phyloP scores from a whole-genome alignment of 1,140 invertebrate genomes.

The Psilanteris sp. region DNA sequence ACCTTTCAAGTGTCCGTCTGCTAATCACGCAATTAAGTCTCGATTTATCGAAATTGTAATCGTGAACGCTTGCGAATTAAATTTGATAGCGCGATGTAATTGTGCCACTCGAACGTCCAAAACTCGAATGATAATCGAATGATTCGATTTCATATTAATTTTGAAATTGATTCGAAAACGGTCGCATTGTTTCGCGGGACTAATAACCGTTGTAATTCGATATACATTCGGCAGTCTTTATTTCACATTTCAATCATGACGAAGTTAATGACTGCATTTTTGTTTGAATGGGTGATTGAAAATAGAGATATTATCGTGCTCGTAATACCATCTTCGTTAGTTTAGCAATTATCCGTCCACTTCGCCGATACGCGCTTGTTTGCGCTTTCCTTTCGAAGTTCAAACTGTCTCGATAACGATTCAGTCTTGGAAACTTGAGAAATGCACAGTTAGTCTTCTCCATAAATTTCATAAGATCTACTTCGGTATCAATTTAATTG shows the following conservation, averaged over 20 bases:
- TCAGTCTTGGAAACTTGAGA: slow-evolving; percentile 60
- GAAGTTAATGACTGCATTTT: slow-evolving; percentile 36
- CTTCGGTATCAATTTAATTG: slow-evolving; percentile 51
- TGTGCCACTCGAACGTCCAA: too few species aligned
- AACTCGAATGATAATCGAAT: too few species aligned
- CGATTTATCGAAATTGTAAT: too few species aligned
- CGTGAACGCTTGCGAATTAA: too few species aligned
- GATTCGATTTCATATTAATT: too few species aligned
- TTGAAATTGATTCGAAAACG: too few species aligned
- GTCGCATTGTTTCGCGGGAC: too few species aligned
- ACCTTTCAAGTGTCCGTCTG: too few species aligned
- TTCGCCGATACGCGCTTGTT: slow-evolving; percentile 56
- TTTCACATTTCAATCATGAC: slow-evolving; percentile 8
- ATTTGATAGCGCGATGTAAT: too few species aligned
- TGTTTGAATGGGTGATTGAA: slow-evolving; percentile 38
- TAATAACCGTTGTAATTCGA: too few species aligned
- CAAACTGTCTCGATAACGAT: slow-evolving; percentile 63
- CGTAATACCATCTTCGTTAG: slow-evolving; percentile 58
- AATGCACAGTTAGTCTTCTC: slow-evolving; percentile 56
- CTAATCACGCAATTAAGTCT: too few species aligned
- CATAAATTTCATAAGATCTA: slow-evolving; percentile 61
- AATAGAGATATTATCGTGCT: slow-evolving; percentile 44
- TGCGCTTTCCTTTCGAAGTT: slow-evolving; percentile 54
- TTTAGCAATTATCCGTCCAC: slow-evolving; percentile 60
- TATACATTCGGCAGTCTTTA: background rate